These are phyloP conservation scores for Drosophila limbata DNA, from an alignment of 2,888 invertebrate species.

Conservation along the genomic window DNA sequence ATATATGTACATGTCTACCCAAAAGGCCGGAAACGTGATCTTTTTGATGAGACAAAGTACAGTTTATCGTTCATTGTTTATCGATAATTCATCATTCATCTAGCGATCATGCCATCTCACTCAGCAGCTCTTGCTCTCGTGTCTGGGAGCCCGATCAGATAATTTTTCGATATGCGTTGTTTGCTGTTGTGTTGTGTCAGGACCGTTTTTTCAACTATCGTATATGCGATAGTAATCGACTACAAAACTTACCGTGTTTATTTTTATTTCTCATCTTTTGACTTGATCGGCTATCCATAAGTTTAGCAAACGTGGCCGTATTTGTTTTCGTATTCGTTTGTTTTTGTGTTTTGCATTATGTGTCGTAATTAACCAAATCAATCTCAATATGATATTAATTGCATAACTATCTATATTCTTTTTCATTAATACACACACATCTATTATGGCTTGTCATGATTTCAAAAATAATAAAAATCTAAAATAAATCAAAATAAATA, in stretches of 20 bases:
- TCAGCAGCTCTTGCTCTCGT: conserved; percentile 46
- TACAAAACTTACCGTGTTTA: conserved; percentile 11
- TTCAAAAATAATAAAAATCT: conserved; percentile 13
- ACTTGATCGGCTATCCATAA: conserved; percentile 13
- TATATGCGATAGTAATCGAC: conserved; percentile 10
- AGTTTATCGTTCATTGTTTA: conserved; percentile 27
- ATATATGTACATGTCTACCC: conserved; percentile 15
- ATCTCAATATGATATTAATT: conserved; percentile 61
- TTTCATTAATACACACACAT: conserved; percentile 47
- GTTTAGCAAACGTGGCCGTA: conserved; percentile 31
- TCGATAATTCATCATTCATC: conserved; percentile 29
- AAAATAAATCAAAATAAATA: conserved; percentile 15
- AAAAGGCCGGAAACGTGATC: conserved; percentile 15
- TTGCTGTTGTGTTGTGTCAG: conserved; percentile 66
- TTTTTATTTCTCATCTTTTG: not conserved
- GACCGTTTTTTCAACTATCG: conserved; percentile 31
- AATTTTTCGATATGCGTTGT: conserved; percentile 57
- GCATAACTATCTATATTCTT: conserved; percentile 67
- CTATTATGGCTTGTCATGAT: conserved; percentile 62
- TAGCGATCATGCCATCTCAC: conserved; percentile 48
- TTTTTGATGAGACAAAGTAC: conserved; percentile 19
- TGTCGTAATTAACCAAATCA: conserved; percentile 44
- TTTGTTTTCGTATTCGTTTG: conserved; percentile 24
- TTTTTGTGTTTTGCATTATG: conserved; percentile 53
- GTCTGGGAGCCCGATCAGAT: conserved; percentile 47